These are phyloP conservation scores for Arvicanthis niloticus DNA, from an alignment of 2,113 vertebrate genomes.

Conservation along the genomic window DNA sequence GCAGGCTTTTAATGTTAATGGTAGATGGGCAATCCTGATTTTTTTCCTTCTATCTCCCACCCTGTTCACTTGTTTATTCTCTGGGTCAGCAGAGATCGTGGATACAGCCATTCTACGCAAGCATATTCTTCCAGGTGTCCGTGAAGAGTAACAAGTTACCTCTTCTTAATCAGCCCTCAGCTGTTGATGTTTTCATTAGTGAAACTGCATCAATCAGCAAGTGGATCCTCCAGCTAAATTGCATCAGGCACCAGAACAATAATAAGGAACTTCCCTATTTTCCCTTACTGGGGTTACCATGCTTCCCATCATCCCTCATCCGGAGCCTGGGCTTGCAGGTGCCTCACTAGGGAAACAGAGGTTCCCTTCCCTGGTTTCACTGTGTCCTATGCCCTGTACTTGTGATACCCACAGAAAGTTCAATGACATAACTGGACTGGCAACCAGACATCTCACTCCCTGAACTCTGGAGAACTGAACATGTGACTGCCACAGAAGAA, in stretches of 20 bases:
- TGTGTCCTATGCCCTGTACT: fast-evolving
- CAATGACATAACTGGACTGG: not conserved
- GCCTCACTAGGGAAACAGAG: fast-evolving
- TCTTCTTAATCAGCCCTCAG: conserved; percentile 78
- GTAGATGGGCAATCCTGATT: not conserved
- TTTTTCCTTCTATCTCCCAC: not conserved
- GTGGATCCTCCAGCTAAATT: conserved; percentile 61
- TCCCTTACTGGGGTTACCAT: not conserved
- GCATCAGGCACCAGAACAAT: conserved; percentile 66
- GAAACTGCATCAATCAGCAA: conserved; percentile 68
- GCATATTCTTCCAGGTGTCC: conserved; percentile 76
- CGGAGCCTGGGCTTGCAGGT: not conserved
- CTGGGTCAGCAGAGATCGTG: not conserved
- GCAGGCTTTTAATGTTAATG: not conserved
- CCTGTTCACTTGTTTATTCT: not conserved
- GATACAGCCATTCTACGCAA: conserved; percentile 68
- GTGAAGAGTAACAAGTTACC: conserved; percentile 67
- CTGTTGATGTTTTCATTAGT: conserved; percentile 72
- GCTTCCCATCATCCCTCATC: not conserved
- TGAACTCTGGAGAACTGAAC: not conserved
- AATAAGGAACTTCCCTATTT: conserved; percentile 70
- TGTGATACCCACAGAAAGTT: not conserved
- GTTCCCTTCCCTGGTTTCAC: not conserved
- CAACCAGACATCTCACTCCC: not conserved
- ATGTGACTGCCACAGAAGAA: not conserved